These are phyloP conservation scores for Pangasius larnaudii DNA, from an alignment of 2,797 vertebrate species.

Conservation along the genomic window DNA sequence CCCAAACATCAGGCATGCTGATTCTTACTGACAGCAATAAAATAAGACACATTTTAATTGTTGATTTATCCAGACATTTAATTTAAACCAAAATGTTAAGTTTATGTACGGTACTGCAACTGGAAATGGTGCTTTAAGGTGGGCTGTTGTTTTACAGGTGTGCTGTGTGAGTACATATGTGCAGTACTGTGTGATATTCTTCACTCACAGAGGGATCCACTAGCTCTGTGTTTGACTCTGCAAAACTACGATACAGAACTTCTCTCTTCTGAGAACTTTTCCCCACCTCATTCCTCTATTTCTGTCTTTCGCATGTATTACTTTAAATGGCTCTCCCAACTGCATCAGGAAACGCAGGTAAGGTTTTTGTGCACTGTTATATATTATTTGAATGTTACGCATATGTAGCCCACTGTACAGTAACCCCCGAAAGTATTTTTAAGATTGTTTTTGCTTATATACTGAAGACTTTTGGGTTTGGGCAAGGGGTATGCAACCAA, in stretches of 20 bases:
- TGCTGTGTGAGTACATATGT: conserved; percentile 78
- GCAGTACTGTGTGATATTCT: conserved; percentile 86
- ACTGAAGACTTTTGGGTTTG: neutral
- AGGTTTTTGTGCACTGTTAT: conserved; percentile 41
- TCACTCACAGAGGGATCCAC: conserved; percentile 90
- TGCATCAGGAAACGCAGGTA: conserved; percentile 78
- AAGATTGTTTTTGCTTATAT: neutral
- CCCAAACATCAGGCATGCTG: neutral
- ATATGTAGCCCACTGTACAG: neutral
- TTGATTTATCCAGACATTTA: neutral
- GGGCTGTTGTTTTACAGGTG: conserved; percentile 61
- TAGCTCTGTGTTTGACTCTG: conserved; percentile 88
- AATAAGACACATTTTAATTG: neutral
- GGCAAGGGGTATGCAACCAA: too few species aligned
- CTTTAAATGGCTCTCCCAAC: conserved; percentile 85
- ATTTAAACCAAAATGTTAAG: neutral
- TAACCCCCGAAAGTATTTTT: neutral
- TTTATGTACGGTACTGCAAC: neutral
- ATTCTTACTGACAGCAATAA: neutral
- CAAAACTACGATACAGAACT: conserved; percentile 87
- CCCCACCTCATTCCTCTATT: conserved; percentile 68
- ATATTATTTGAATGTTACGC: neutral
- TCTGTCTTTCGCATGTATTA: conserved; percentile 82
- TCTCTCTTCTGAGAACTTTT: conserved; percentile 50
- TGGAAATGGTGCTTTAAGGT: neutral